These are phyloP conservation scores for Cervus canadensis DNA, from an alignment of 2,113 vertebrate species.

Conservation along the genomic window DNA sequence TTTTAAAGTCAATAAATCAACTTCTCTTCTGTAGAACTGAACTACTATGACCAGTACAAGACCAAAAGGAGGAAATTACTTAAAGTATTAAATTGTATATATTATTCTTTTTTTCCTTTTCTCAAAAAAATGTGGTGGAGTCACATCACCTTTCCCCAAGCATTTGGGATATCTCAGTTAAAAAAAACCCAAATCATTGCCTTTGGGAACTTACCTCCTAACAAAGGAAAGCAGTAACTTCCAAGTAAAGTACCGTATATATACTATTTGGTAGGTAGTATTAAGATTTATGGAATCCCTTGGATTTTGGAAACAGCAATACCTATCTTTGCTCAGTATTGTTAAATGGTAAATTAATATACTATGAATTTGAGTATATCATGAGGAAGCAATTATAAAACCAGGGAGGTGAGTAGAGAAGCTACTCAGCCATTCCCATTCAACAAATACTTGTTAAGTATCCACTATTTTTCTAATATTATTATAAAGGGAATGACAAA, in stretches of 20 bases:
- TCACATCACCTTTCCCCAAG: not conserved
- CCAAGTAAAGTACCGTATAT: not conserved
- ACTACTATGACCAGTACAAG: not conserved
- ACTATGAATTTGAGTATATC: not conserved
- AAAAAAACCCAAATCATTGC: not conserved
- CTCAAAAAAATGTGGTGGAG: not conserved
- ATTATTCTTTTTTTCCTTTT: not conserved
- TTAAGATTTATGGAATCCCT: not conserved
- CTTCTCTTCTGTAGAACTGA: not conserved
- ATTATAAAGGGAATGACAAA: not conserved
- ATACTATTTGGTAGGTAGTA: not conserved
- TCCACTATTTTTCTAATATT: not conserved
- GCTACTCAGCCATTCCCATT: not conserved
- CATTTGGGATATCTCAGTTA: not conserved
- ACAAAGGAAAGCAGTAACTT: not conserved
- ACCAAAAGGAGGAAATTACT: not conserved
- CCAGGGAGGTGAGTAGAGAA: not conserved
- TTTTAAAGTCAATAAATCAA: not conserved
- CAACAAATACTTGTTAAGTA: not conserved
- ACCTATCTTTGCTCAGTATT: not conserved
- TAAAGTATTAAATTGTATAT: not conserved
- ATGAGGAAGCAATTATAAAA: not conserved
- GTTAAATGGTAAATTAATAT: not conserved
- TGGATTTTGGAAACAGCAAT: not conserved
- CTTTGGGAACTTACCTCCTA: not conserved